phyloP scores from a whole-genome alignment of 2,797 vertebrate genomes.

The Phrynocephalus forsythii region DNA sequence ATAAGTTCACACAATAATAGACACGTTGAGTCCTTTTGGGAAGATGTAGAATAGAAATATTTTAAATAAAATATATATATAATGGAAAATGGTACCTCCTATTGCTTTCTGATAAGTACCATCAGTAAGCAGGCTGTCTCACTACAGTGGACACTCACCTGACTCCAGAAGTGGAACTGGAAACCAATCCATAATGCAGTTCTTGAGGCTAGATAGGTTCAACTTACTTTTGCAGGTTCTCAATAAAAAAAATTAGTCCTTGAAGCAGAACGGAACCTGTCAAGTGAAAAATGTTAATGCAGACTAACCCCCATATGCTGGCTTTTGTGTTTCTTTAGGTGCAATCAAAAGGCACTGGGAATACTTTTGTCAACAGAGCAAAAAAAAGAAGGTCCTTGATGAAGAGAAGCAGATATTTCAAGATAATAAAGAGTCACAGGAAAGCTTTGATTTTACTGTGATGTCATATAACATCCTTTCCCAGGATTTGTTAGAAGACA shows the following conservation, averaged over 20 bases:
- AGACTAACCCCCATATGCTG: slow-evolving; percentile 32
- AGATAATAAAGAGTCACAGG: slow-evolving; percentile 62
- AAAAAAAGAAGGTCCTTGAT: slow-evolving; percentile 59
- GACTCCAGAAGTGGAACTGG: neutral
- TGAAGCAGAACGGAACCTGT: neutral
- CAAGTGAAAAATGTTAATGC: neutral
- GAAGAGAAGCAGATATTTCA: slow-evolving; percentile 59
- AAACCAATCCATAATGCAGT: neutral
- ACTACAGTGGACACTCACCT: no score
- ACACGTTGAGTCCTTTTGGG: no score
- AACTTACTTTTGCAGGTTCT: neutral
- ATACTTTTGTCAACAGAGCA: slow-evolving; percentile 74
- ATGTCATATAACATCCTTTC: slow-evolving; percentile 98
- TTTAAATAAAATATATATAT: neutral
- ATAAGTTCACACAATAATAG: neutral
- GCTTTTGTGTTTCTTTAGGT: slow-evolving; percentile 72
- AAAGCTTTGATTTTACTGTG: slow-evolving; percentile 90
- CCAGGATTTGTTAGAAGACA: slow-evolving; percentile 92
- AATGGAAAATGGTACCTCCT: neutral
- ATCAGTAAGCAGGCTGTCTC: neutral
- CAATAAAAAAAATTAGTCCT: neutral
- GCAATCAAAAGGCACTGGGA: slow-evolving; percentile 88
- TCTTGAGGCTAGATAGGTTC: neutral
- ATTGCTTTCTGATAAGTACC: neutral
- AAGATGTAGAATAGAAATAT: no score